Evolutionary conservation across 2,113 vertebrate species (phyloP).

Genomic region (Aegotheles bennettii): DNA sequence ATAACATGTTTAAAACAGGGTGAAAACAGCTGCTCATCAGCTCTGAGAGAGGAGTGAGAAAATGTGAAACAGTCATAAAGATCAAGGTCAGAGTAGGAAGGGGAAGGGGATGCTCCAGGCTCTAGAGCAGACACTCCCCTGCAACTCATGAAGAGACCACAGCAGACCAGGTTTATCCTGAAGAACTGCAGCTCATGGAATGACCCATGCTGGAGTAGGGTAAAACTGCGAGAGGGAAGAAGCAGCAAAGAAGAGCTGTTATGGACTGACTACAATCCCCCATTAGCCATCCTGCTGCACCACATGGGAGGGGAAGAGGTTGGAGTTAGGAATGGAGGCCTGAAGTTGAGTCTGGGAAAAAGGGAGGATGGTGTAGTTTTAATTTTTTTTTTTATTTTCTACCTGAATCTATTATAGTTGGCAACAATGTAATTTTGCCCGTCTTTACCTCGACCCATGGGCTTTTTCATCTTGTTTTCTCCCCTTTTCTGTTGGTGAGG

Average conservation of each 20-base stretch:
- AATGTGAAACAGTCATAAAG: not conserved
- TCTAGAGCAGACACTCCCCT: not conserved
- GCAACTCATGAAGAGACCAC: not conserved
- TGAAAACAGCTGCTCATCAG: too few relatives aligned
- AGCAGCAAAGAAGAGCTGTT: not conserved
- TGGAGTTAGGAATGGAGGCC: not conserved
- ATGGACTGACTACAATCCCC: too few relatives aligned
- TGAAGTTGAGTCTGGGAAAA: not conserved
- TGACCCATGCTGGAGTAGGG: not conserved
- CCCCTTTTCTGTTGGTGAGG: not conserved
- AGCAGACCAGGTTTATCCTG: not conserved
- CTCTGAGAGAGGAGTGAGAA: not conserved
- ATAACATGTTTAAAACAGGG: too few relatives aligned
- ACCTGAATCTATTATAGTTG: rapidly evolving
- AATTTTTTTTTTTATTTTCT: not conserved
- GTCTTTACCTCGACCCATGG: not conserved
- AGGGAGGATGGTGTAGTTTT: not conserved
- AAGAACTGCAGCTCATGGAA: not conserved
- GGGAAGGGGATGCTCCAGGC: not conserved
- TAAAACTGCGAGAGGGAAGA: not conserved
- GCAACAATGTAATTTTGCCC: not conserved
- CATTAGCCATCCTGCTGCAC: not conserved
- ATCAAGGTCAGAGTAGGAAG: not conserved
- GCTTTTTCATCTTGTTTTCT: not conserved
- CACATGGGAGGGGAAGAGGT: not conserved